phyloP scores from a whole-genome alignment of 2,888 invertebrate species.

The Melanargia galathea region DNA sequence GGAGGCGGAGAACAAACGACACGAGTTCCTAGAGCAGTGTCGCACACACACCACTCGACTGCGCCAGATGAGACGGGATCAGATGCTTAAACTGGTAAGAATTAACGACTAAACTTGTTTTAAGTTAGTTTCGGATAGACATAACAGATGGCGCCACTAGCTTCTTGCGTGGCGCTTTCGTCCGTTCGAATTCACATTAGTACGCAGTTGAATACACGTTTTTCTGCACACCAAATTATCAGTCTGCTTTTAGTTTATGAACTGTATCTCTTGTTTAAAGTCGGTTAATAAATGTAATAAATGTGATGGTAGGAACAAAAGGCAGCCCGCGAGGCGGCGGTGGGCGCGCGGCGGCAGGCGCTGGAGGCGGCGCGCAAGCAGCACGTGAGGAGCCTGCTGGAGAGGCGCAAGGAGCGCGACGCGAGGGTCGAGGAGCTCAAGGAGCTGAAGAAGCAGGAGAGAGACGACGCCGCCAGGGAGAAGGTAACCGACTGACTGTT shows the following conservation, averaged over 20 bases:
- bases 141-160: too few relatives aligned
- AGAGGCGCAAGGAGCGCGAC: constrained; percentile 89
- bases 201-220: too few relatives aligned
- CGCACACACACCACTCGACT: constrained; percentile 88
- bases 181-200: too few relatives aligned
- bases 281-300: too few relatives aligned
- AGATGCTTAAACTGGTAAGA: constrained; percentile 85
- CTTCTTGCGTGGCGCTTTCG: too few relatives aligned
- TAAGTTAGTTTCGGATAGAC: too few relatives aligned
- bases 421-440: constrained; percentile 88
- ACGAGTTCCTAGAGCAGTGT: constrained; percentile 93
- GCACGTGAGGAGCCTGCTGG: constrained; percentile 89
- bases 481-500: constrained; percentile 82
- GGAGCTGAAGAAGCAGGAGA: constrained; percentile 88
- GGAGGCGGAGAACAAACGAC: constrained; percentile 96
- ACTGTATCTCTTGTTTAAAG: too few relatives aligned
- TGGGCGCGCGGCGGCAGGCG: constrained; percentile 92
- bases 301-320: constrained; percentile 88
- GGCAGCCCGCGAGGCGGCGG: constrained; percentile 97
- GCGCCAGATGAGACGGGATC: constrained; percentile 92
- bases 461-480: constrained; percentile 88
- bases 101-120: not conserved
- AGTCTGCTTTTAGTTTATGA: too few relatives aligned
- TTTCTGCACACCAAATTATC: too few relatives aligned
- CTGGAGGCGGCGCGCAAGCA: constrained; percentile 92